Percentiles rank a stretch among this genome's conserved stretches.
phyloP scores from a whole-genome alignment of 1,140 invertebrate genomes.

The Brachystomella parvula region DNA sequence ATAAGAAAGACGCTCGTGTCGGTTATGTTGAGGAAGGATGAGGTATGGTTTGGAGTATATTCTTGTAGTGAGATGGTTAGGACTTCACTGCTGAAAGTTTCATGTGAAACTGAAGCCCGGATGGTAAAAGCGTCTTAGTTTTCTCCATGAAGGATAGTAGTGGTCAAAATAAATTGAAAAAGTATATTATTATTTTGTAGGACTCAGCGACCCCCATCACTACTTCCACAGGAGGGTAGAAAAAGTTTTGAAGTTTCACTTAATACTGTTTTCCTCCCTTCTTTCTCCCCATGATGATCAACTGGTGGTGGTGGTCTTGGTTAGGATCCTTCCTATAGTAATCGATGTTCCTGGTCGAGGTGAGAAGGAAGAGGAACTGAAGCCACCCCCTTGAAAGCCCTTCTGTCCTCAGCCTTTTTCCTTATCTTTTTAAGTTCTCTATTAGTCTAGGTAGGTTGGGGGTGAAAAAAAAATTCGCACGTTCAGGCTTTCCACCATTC shows the following conservation, averaged over 20 bases:
- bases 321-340: no score
- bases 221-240: no score
- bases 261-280: background rate
- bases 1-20: no score
- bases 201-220: background rate
- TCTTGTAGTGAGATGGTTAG: background rate
- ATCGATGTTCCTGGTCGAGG: no score
- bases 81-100: slow-evolving; percentile 17
- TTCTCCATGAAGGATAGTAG: slow-evolving; percentile 23
- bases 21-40: background rate
- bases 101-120: slow-evolving; percentile 28
- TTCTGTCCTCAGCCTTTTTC: no score
- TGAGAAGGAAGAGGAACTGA: background rate
- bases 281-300: background rate
- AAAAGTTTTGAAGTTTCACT: no score
- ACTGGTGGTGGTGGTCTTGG: no score
- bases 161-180: slow-evolving; percentile 8
- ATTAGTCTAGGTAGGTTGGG: no score
- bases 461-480: no score
- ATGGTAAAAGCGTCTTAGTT: slow-evolving; percentile 33
- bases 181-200: background rate
- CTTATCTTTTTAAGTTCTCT: no score
- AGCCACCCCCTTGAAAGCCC: background rate
- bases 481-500: no score
- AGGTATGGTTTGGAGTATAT: background rate